Base-by-base conservation (phyloP, 2,797 vertebrate genomes). In the Sebastes nivosus region DNA sequence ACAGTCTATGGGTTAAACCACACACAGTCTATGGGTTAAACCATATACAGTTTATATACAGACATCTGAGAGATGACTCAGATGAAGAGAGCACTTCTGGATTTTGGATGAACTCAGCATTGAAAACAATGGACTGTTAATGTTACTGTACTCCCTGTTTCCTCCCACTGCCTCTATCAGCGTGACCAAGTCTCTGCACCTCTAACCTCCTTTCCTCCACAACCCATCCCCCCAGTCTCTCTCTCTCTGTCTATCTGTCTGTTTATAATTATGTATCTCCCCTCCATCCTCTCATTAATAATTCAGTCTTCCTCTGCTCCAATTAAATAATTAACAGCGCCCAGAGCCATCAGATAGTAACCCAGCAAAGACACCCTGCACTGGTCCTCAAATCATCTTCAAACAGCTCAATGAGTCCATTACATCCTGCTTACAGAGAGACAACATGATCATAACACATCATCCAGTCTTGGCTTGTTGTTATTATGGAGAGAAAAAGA, bases 271-370 rank as follows among this genome's bases (percentile, higher is more conserved):
- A 80, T 67, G 67, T 25, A 71, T 22, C 67, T 50, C 5, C 34
- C 36, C 46, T 81, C 72, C 67, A 79, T 89, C 81, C 67, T 38
- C 69, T 86, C 73, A 84, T 88, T 60, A 81, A 89, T 90, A 73
- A 87, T 86, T 87, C 76, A 89, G 18, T 42, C 68, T 61, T 85
- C 63, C 75, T 85, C 80, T 78, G 78, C 72, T 85, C 82, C 72
- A 82, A 87, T 92, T 87, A 84, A 92, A 88, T 91, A 84, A 91
- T 87, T 84, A 87, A 86, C 81, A 70, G 61, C 3, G 5, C 65
- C 76, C 63, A 68, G 22, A 77, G 67, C 72, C 81, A 70, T 75
- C 75, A 78, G 42, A 73, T 22, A 67, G 65, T 72, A 72, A 76
- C 65, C 46, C 55, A 38, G 68, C 61, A 67, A 67, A 79, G 72